Evolutionary conservation across 92 coral and sea anemone genomes (phyloP).

Genomic region (Blastomussa wellsi): DNA sequence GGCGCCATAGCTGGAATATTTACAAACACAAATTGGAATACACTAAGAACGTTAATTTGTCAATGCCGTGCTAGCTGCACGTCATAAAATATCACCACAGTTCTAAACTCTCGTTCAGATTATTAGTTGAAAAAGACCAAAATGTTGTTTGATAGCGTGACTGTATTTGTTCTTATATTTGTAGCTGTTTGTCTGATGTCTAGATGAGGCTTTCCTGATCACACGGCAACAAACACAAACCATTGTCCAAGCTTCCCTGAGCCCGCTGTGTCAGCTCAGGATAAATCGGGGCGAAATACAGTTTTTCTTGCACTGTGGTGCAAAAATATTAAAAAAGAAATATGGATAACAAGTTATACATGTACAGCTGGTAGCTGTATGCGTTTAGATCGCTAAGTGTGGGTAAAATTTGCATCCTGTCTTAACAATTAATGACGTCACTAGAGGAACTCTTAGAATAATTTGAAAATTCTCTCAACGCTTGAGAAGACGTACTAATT

Average conservation of each 20-base stretch:
- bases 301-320: background rate
- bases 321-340: background rate
- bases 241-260: no score
- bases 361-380: background rate
- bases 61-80: background rate
- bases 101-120: no score
- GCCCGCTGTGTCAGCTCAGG: no score
- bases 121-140: background rate
- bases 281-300: background rate
- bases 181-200: background rate
- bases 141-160: background rate
- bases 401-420: background rate
- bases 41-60: background rate
- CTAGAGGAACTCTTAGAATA: no score
- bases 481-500: background rate
- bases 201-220: background rate
- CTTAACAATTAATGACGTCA: background rate
- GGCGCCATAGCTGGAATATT: background rate
- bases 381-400: background rate
- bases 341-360: background rate
- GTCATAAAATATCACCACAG: no score
- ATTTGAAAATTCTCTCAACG: no score
- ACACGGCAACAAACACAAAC: background rate
- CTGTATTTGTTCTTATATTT: background rate
- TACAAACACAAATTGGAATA: background rate